Conservation (phyloP, 1,140 invertebrate genomes). For the Odontomachus brunneus region DNA sequence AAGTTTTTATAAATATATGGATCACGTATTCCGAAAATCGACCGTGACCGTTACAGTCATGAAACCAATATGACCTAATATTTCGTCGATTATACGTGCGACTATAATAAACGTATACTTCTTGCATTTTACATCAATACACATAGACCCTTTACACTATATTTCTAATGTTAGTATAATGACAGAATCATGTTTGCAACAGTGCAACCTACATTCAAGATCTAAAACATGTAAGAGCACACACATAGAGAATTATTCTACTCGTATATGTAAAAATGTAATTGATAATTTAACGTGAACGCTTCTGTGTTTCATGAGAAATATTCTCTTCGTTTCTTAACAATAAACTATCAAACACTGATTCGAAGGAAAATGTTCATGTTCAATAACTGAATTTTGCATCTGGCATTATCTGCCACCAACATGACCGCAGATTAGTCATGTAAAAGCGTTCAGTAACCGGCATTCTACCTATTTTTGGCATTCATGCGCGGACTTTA, state of each 20-base stretch:
- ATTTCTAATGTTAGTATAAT: background rate
- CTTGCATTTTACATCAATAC: background rate
- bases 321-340: background rate
- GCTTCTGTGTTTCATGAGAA: background rate
- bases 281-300: background rate
- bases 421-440: too few relatives aligned
- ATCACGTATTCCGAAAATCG: background rate
- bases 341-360: slow-evolving; percentile 6
- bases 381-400: background rate
- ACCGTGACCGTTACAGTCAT: background rate
- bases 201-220: background rate
- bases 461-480: too few relatives aligned
- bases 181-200: background rate
- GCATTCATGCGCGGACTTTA: too few relatives aligned
- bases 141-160: background rate
- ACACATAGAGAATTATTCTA: background rate
- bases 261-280: background rate
- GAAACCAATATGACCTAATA: slow-evolving; percentile 13
- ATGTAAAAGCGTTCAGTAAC: too few relatives aligned
- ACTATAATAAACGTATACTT: slow-evolving; percentile 35
- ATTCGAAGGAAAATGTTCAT: background rate
- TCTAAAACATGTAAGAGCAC: slow-evolving; percentile 14
- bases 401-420: too few relatives aligned
- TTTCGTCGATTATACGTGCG: background rate
- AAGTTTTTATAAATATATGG: background rate